Percentiles rank a stretch among this genome's conserved stretches.
Evolutionary conservation across 2,888 invertebrate genomes (phyloP).

Genomic region (Horisme vitalbata): DNA sequence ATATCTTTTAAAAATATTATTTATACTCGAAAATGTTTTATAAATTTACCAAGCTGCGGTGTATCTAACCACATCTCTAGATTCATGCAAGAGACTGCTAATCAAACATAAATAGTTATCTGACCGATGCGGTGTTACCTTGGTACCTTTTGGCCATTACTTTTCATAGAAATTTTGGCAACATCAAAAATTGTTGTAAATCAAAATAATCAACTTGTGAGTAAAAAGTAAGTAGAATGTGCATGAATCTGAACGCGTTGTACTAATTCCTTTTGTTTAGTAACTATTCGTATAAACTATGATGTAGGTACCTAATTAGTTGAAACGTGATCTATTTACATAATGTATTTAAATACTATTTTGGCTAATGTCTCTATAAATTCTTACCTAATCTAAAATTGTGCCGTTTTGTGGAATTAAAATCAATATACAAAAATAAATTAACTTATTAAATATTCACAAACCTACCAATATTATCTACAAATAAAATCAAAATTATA

Average conservation of each 20-base stretch:
- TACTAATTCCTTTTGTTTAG: constrained; percentile 68
- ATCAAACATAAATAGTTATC: too few species aligned
- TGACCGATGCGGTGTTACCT: too few species aligned
- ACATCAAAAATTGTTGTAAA: too few species aligned
- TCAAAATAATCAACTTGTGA: too few species aligned
- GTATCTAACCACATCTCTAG: constrained; percentile 43
- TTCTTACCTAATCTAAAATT: constrained; percentile 71
- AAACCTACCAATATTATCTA: constrained; percentile 60
- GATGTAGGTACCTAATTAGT: constrained; percentile 50
- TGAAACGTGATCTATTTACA: constrained; percentile 75
- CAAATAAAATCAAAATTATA: constrained; percentile 56
- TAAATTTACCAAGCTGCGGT: constrained; percentile 54
- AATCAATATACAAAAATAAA: constrained; percentile 43
- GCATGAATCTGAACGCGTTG: constrained; percentile 66
- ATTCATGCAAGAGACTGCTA: constrained; percentile 51
- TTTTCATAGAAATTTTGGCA: too few species aligned
- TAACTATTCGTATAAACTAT: constrained; percentile 53
- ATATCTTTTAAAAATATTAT: constrained; percentile 78
- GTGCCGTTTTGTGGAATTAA: constrained; percentile 69
- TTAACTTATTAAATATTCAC: constrained; percentile 41
- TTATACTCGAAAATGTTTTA: constrained; percentile 62
- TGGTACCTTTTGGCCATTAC: constrained; percentile 2
- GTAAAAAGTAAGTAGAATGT: too few species aligned
- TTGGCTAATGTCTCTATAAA: constrained; percentile 80
- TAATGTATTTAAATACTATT: constrained; percentile 69